phyloP scores from a whole-genome alignment of 1,140 invertebrate genomes.

The Sitophilus oryzae region DNA sequence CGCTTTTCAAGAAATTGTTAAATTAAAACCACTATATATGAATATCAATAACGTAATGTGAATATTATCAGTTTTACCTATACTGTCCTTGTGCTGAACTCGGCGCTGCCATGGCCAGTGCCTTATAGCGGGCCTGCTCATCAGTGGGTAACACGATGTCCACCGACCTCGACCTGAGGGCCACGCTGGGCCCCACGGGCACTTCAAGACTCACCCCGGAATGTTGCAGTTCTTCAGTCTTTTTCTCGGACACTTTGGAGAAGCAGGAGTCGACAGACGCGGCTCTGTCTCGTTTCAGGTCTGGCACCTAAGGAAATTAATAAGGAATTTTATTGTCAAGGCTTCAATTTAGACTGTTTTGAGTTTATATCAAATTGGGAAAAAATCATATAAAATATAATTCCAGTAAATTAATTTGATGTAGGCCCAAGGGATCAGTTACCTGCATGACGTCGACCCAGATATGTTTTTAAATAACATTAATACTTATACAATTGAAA shows the following conservation, averaged over 20 bases:
- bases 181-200: conserved; percentile 61
- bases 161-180: conserved; percentile 77
- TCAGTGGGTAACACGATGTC: conserved; percentile 86
- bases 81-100: conserved; percentile 15
- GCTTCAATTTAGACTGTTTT: no score
- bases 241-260: conserved; percentile 60
- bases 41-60: no score
- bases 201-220: conserved; percentile 52
- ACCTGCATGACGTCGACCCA: no score
- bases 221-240: conserved; percentile 59
- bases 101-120: conserved; percentile 54
- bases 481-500: no score
- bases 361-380: no score
- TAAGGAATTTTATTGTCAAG: no score
- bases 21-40: no score
- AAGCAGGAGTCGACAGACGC: conserved; percentile 79
- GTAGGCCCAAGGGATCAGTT: no score
- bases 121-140: conserved; percentile 76
- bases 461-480: no score
- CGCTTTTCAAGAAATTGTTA: no score
- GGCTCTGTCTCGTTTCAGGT: conserved; percentile 71
- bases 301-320: conserved; percentile 62
- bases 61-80: conserved; percentile 32
- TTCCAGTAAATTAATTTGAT: no score
- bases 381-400: no score